These are phyloP conservation scores for Corythornis vintsioides DNA, from an alignment of 2,113 vertebrate genomes.

Conservation along the genomic window DNA sequence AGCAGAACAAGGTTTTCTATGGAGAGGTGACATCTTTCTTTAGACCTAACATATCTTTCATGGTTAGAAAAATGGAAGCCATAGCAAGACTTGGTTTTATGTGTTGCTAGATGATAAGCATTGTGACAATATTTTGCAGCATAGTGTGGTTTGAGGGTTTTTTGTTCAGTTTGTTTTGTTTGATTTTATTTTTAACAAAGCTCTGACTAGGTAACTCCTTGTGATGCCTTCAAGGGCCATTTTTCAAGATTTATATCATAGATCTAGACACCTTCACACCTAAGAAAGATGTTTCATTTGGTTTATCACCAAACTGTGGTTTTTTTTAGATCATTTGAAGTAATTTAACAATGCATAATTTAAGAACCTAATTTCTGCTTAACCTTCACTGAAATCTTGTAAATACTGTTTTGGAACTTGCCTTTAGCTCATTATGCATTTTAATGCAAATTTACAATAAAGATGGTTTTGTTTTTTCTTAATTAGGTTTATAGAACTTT, in stretches of 20 bases:
- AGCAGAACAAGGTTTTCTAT: not conserved
- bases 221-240: not conserved
- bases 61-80: not conserved
- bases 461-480: not conserved
- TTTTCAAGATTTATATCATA: not conserved
- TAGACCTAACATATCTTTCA: not conserved
- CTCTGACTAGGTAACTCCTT: not conserved
- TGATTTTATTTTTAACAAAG: not conserved
- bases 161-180: not conserved
- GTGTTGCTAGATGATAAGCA: not conserved
- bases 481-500: not conserved
- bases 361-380: not conserved
- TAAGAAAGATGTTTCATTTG: not conserved
- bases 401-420: constrained; percentile 12
- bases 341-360: not conserved
- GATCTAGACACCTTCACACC: not conserved
- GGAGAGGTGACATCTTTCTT: not conserved
- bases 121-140: not conserved
- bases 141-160: not conserved
- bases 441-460: not conserved
- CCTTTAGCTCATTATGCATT: not conserved
- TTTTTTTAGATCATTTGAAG: not conserved
- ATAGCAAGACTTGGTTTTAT: not conserved
- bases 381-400: not conserved
- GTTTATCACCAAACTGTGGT: not conserved